Evolutionary conservation across 2,113 vertebrate genomes (phyloP), one percentile per base, ranked within the genome.

Genomic region (Enhydra lutris): DNA sequence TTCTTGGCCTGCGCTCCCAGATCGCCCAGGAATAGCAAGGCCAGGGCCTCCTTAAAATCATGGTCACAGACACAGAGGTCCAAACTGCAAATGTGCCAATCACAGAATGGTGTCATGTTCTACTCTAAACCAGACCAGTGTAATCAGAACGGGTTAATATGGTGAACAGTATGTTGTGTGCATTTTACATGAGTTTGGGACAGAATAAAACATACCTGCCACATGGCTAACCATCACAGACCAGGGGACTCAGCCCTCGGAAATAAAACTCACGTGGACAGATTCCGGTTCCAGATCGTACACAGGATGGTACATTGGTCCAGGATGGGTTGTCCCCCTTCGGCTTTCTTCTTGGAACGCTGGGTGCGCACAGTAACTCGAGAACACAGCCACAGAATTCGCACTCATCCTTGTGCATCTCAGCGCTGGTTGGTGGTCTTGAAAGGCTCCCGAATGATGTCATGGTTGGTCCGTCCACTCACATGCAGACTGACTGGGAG

Each of bases 391-490:
- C 65, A 10, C 26, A 36, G n/a, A 50, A 6, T 4, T 31, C 3
- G 50, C 4, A 52, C 50, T 52, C 50, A 52, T 7, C 20, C 36
- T n/a, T 2, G 21, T 6, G 0, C 18, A 8, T 39, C 29, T 24
- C 39, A 1, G 1, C 4, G 24, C 3, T 23, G 39, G 6, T 20
- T 34, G 17, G 24, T 20, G 78, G 47, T 45, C 71, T 59, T 59
- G 59, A 82, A 57, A 82, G 23, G 7, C 14, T 39, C 29, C 12
- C 61, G 26, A 6, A 4, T n/a, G 82, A 76, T 45, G 29, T 34
- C 42, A 21, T 0, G 0, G 15, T 29, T 1, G 21, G 12, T 52
- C 17, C 5, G 0, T 74, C 57, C 2, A 1, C 26, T 67, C 92
- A 42, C 50, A 0, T 1, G 10, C 36, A 9, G 36, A 50, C 52